Evolutionary conservation across 2,797 vertebrate genomes (phyloP), one percentile per base, ranked within the genome.

Genomic region (Sebastes iracundus): DNA sequence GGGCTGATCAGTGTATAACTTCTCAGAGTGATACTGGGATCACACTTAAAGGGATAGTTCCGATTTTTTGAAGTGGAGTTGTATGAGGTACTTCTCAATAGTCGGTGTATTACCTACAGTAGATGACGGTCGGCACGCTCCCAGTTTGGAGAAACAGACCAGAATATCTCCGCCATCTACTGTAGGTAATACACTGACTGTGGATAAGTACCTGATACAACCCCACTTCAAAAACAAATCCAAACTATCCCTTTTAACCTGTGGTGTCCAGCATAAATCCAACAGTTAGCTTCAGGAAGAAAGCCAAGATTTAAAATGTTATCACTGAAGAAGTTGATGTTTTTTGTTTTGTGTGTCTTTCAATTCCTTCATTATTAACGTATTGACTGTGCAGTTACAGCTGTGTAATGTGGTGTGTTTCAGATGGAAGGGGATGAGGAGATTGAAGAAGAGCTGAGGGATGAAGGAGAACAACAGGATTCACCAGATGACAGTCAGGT

Each of bases 351-450:
- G 12, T 56, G 56, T 13, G 2, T 64, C 23, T 23, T 38, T 12
- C 32, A 63, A 6, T 28, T 4, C 0, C n/a, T 10, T 67, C 12
- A 22, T 27, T 22, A 0, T 58, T 22, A n/a, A 18, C 2, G 2
- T 62, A 33, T 58, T 8, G 32, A 7, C 9, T 63, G 14, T 55
- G 16, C 3, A 27, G 42, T 42, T 38, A 49, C 14, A 64, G 28
- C 14, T 75, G 33, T 79, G 69, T 49, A 0, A 66, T 46, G 3
- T 61, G 27, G 2, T 55, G 20, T 80, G 22, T 82, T 88, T 68
- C 92, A 99, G 98, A 96, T 97, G 92, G 97, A 98, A 82, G 95
- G 95, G 49, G 97, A 98, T 82, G 97, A 97, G 75, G 97, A 96
- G 79, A 95, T 96, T 27, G 97, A 97, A 52, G 96, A 94, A 72